These are phyloP conservation scores for Sipha maydis DNA, from an alignment of 2,888 invertebrate genomes.

Conservation along the genomic window DNA sequence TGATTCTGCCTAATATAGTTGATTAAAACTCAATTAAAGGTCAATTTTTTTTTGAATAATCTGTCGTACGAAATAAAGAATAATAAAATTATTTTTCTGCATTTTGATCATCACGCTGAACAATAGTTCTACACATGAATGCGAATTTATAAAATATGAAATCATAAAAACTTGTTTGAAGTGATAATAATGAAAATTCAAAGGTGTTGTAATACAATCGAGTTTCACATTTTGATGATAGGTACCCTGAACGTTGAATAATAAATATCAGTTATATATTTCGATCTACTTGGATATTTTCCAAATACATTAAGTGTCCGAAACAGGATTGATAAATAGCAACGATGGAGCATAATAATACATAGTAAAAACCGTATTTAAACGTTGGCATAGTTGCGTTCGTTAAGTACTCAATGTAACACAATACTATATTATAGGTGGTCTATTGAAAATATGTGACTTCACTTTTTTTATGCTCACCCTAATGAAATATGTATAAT, in stretches of 20 bases:
- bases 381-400: not conserved
- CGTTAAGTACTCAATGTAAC: not conserved
- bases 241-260: not conserved
- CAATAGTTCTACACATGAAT: too few relatives aligned
- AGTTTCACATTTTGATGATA: not conserved
- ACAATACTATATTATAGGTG: not conserved
- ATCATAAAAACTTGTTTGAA: too few relatives aligned
- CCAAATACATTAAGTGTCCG: not conserved
- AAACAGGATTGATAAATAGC: not conserved
- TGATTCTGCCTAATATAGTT: too few relatives aligned
- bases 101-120: too few relatives aligned
- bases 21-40: too few relatives aligned
- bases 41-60: too few relatives aligned
- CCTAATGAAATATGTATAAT: constrained; percentile 10
- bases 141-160: too few relatives aligned
- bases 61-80: too few relatives aligned
- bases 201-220: not conserved
- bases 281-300: constrained; percentile 35
- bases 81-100: too few relatives aligned
- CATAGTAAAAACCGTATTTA: not conserved
- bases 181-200: too few relatives aligned
- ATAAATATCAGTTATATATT: not conserved
- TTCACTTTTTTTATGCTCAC: constrained; percentile 33
- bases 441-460: not conserved
- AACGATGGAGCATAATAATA: not conserved